Base-by-base conservation (phyloP, 1,140 invertebrate genomes). In the Cyphomyrmex costatus region DNA sequence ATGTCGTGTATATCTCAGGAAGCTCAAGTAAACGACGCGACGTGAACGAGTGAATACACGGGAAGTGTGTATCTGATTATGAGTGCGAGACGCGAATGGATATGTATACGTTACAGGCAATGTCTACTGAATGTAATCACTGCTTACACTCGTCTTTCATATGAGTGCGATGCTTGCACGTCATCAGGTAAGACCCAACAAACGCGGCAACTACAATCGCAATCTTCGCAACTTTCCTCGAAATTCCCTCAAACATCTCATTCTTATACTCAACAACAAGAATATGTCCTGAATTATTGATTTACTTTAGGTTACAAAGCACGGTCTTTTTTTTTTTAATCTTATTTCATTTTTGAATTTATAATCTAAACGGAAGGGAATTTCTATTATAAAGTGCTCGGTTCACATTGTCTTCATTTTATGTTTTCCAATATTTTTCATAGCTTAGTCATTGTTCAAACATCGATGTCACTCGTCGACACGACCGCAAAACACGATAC, bases 41-140 rank as follows among this genome's bases (percentile, higher is more conserved):
- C 19, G 49, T 58, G 27, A 87, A 63, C 24, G 66, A 36, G n/a
- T 49, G 82, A 49, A 53, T 80, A 65, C 63, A 77, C n/a, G 30
- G 46, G 30, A 6, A 66, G 60, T 66, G 63, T 36, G 82, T 53
- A 27, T 14, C n/a, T 21, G 36, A 36, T 36, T 42, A 42, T 42
- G 71, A 78, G 68, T 61, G 71, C 33, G 42, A 70, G 79, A 71
- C 24, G 16, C 46, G 49, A 56, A 21, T 66, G 49, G 36, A 61
- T 56, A 60, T 61, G 63, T 42, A 14, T 89, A 60, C 21, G 79
- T 90, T 88, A 90, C 89, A 90, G 88, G 89, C 79, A 88, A 88
- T 91, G 83, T 86, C 89, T 79, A 83, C 51, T 65, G 61, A 86
- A 85, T 90, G 80, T 74, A 78, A 87, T 82, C 51, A 30, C 53